Base-by-base conservation (phyloP, 2,888 invertebrate species). In the Drosophila anomelani region DNA sequence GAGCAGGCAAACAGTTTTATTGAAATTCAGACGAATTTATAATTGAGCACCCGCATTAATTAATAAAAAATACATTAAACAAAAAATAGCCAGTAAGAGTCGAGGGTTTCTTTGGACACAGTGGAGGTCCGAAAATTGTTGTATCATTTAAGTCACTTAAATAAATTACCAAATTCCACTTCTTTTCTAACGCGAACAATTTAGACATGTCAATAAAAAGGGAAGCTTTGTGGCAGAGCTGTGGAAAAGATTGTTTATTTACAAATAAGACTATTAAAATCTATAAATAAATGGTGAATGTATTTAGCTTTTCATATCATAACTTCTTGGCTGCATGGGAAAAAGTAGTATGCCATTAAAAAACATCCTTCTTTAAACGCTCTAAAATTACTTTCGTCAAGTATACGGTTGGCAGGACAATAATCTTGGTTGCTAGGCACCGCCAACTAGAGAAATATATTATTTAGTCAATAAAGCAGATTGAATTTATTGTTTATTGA, bases 401-500 rank as follows among this genome's bases (percentile, higher is more conserved):
- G 9, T 26, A 46, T 4, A 15, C 8, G 10, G 47, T 29, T 47
- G 47, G 3, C n/a, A 29, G 29, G 29, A 12, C 17, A 17, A 32
- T 17, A 17, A n/a, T 17, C 9, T 38, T 29, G 26, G 87, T 83
- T 83, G 70, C 78, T 63, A 71, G 39, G 73, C 57, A 51, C 1
- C 12, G 8, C 7, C 1, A 12, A 4, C 4, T 12, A 1, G 12
- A 8, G 0, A 12, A 54, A 15, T 20, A 8, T 0, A 10, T 56
- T 85, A 68, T 78, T 89, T 66, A 76, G 85, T 89, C 90, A 61
- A 89, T 89, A 66, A 53, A 8, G 0, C n/a, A 32, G 26, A 51
- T 47, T 17, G 6, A 0, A 1, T 9, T 32, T n/a, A 6, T 10
- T 54, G 8, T 29, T 6, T 4, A 29, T 29, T 29, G 29, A 29